These are phyloP conservation scores for Aphidoletes aphidimyza DNA, from an alignment of 2,888 invertebrate species.

Conservation along the genomic window DNA sequence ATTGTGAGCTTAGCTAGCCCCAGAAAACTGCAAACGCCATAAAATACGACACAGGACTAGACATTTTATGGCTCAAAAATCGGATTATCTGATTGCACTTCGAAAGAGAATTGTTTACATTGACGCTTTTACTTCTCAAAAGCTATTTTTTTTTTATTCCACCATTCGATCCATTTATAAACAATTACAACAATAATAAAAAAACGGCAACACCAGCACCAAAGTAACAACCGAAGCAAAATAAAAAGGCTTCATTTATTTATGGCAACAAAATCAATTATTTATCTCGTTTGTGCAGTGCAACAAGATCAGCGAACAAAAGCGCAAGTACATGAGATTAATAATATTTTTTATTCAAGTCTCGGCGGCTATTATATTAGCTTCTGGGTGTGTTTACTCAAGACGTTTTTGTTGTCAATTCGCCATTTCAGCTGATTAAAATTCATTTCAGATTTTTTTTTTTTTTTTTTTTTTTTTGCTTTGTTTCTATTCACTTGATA, in stretches of 20 bases:
- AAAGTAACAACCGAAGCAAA: background rate
- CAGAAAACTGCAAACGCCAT: conserved; percentile 25
- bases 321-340: too few species aligned
- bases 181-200: conserved; percentile 10
- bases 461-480: background rate
- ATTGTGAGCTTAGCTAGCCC: too few species aligned
- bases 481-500: background rate
- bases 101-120: conserved; percentile 41
- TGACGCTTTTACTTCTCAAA: background rate
- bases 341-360: background rate
- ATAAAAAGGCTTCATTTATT: background rate
- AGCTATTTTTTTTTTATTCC: background rate
- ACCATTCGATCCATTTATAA: conserved; percentile 42
- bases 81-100: conserved; percentile 41
- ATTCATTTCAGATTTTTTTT: background rate
- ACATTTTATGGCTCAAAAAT: conserved; percentile 9
- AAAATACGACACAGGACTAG: background rate
- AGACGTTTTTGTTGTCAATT: background rate
- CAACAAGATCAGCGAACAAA: background rate
- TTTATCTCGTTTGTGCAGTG: conserved; percentile 11
- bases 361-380: background rate
- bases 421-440: too few species aligned
- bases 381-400: background rate
- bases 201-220: too few species aligned
- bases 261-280: conserved; percentile 49